These are phyloP conservation scores for Ladona fulva DNA, from an alignment of 1,140 invertebrate genomes.

Conservation along the genomic window DNA sequence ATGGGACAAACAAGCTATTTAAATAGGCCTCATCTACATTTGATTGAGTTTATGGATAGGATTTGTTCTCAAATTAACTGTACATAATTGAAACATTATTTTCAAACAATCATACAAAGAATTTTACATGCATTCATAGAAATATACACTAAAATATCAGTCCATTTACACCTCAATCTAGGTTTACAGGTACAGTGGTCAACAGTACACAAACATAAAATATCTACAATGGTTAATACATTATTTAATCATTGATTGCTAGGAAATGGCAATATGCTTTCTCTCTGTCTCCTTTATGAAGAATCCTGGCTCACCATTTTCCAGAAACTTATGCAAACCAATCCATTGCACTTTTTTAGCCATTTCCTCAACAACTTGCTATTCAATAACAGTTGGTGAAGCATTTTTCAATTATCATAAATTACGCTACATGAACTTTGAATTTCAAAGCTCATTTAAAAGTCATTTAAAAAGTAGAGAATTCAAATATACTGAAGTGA, in stretches of 20 bases:
- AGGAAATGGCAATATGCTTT: not conserved
- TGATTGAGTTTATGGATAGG: not conserved
- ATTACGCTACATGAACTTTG: too few species aligned
- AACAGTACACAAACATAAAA: constrained; percentile 10
- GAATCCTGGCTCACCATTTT: too few species aligned
- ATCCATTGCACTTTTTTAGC: too few species aligned
- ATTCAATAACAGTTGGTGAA: too few species aligned
- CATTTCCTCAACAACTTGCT: too few species aligned
- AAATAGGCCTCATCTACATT: not conserved
- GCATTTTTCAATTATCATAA: too few species aligned
- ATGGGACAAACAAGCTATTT: not conserved
- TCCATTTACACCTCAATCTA: constrained; percentile 6
- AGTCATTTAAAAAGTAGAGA: too few species aligned
- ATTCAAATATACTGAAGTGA: not conserved
- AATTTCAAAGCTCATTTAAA: too few species aligned
- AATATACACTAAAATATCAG: not conserved
- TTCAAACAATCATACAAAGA: not conserved
- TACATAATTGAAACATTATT: not conserved
- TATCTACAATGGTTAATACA: constrained; percentile 10
- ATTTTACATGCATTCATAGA: not conserved
- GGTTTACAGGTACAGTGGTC: not conserved
- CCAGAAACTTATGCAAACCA: too few species aligned
- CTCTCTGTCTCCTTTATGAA: too few species aligned
- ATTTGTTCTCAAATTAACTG: not conserved
- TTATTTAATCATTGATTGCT: not conserved